Base-by-base conservation (phyloP, 2,797 vertebrate species). In the Alcedo quadribrachys region DNA sequence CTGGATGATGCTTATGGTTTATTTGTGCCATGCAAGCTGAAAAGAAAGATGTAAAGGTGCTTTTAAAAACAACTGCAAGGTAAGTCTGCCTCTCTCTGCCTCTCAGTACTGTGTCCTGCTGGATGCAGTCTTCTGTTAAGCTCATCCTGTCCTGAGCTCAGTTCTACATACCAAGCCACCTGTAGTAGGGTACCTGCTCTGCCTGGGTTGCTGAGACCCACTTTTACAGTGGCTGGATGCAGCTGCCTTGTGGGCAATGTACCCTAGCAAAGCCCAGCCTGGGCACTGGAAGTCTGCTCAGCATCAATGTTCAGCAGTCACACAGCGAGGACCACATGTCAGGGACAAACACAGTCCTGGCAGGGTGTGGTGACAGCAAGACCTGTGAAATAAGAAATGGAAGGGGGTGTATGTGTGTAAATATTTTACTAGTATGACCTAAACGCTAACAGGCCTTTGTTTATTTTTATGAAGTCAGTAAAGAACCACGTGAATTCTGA, bases 391-490 rank as follows among this genome's bases (percentile, higher is more conserved):
- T 65, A 33, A 57, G 57, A 63, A 91, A 45, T 0, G 0, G 88
- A 63, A 86, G 20, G n/a, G 17, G 15, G 40, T 6, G 46, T 6
- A 24, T 50, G 22, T 25, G 15, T 62, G 87, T 92, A 89, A 95
- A 91, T 95, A 46, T 93, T 93, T 94, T 69, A 92, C 91, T 89
- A 68, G 66, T 16, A 42, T 86, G 69, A 83, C 67, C 66, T 88
- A 86, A 93, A 89, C 30, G 69, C 71, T 80, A 37, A 61, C 71
- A 65, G 51, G 46, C 43, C 57, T 63, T 79, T 83, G 73, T 89
- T 80, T 93, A 43, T 92, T 94, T 88, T 93, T 80, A 62, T 92
- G 35, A 81, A 82, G 76, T 87, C 81, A 73, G 37, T 93, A 77
- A 81, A 92, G 65, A 93, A 42, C 35, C 33, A 15, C 1, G 21